Conservation (phyloP, 2,797 vertebrate species). For the Ctenopoma kingsleyae region DNA sequence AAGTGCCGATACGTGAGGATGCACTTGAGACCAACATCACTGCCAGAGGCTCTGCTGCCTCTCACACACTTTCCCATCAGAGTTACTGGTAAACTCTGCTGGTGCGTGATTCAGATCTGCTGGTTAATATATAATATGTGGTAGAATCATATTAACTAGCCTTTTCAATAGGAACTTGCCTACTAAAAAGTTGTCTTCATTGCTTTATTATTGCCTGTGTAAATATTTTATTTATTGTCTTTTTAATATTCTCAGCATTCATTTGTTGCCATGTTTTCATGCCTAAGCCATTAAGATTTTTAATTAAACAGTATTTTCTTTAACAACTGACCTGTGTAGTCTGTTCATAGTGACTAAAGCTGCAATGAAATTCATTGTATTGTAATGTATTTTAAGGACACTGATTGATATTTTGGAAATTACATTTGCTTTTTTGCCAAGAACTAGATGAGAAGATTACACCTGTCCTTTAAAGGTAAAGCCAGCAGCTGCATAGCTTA, state of each 20-base stretch:
- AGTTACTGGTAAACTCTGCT: constrained; percentile 21
- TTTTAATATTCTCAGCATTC: constrained; percentile 80
- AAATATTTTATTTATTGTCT: constrained; percentile 86
- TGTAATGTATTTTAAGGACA: no score
- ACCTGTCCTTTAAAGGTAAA: no score
- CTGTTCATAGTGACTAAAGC: constrained; percentile 5
- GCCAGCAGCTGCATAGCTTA: no score
- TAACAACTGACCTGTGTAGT: constrained; percentile 62
- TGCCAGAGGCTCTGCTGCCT: constrained; percentile 36
- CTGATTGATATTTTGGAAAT: no score
- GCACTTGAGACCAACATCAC: constrained; percentile 20
- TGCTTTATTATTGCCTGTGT: constrained; percentile 74
- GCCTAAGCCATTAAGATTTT: constrained; percentile 86
- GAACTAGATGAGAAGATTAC: no score
- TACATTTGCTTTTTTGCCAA: no score
- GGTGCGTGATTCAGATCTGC: constrained; percentile 28
- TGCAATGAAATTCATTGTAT: neutral
- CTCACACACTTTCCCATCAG: constrained; percentile 11
- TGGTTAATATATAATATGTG: constrained; percentile 32
- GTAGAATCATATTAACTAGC: constrained; percentile 55
- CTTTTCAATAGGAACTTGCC: constrained; percentile 66
- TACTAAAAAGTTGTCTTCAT: constrained; percentile 69
- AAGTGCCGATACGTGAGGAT: constrained; percentile 44
- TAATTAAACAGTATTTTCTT: constrained; percentile 86
- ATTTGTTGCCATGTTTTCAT: constrained; percentile 82